Evolutionary conservation across 2,113 vertebrate species (phyloP), one percentile per base, ranked within the genome.

Genomic region (Hydropotes inermis): DNA sequence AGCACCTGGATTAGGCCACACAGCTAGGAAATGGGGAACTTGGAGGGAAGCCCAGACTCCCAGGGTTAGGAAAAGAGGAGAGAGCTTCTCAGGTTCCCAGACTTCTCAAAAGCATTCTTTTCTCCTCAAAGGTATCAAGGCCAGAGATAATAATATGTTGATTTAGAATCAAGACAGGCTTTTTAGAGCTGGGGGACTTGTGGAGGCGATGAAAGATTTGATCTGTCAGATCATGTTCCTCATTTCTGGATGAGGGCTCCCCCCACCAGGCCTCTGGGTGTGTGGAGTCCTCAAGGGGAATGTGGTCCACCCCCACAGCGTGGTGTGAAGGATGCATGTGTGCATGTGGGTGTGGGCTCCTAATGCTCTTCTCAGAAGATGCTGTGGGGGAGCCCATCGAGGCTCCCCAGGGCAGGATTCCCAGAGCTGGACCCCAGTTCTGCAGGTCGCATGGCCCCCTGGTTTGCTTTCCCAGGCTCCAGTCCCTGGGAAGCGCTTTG

Each of bases 301-400:
- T 1, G 0, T 2, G 9, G 30, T 39, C 67, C 67, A 74, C 67
- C 21, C 33, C 11, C 0, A 14, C 1, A 67, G 27, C 4, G 12
- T 12, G 2, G 27, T 50, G 36, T 8, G 13, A 43, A 3, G 21
- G 3, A 21, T n/a, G 13, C 25, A 4, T 13, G 39, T 15, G 36
- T 17, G 19, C 11, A 7, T 0, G 0, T 0, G 39, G 23, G 15
- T 4, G 11, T 33, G 50, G 19, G 17, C 14, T 8, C 7, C 1
- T 4, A 43, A 13, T n/a, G 9, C 58, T 33, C 9, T 55, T 78
- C 45, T 79, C 33, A 17, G 30, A 88, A 47, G 39, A 50, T 55
- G 19, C 45, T 50, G 2, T 3, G 23, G 27, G 30, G 47, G 58
- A 78, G 43, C 10, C 33, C 3, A 2, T 28, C 39, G 1, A 4